These are phyloP conservation scores for Hyperoodon ampullatus DNA, from an alignment of 2,113 vertebrate species.

Conservation along the genomic window DNA sequence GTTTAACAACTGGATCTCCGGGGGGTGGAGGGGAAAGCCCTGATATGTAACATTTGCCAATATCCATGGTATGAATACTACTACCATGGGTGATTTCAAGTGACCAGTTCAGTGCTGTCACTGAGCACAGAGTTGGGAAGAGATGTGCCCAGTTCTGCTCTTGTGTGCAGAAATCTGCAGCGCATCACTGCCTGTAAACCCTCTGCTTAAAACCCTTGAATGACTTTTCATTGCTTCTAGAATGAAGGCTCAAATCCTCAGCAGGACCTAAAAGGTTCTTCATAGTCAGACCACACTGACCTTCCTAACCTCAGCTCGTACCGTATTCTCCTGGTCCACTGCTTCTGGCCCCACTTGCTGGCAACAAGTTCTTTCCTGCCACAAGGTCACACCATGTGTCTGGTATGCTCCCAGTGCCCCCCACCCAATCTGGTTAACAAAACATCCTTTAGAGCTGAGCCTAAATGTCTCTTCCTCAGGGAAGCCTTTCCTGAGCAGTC, in stretches of 20 bases:
- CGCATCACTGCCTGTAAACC: not conserved
- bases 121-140: not conserved
- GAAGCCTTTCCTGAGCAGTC: not conserved
- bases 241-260: not conserved
- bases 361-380: not conserved
- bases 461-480: not conserved
- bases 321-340: not conserved
- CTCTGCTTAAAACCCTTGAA: not conserved
- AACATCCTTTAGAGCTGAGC: not conserved
- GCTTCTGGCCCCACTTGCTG: not conserved
- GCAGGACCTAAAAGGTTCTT: not conserved
- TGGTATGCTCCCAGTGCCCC: no score
- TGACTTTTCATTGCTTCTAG: constrained; percentile 17
- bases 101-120: not conserved
- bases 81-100: not conserved
- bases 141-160: not conserved
- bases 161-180: not conserved
- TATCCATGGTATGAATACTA: not conserved
- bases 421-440: not conserved
- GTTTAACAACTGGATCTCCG: not conserved
- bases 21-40: not conserved
- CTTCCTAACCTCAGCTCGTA: not conserved
- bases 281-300: not conserved
- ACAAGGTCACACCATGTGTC: not conserved
- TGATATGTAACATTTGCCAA: not conserved